Percentiles rank a stretch among this genome's conserved stretches.
Conservation (phyloP, 64 coral and sea anemone species). For the Cladopsammia gracilis region DNA sequence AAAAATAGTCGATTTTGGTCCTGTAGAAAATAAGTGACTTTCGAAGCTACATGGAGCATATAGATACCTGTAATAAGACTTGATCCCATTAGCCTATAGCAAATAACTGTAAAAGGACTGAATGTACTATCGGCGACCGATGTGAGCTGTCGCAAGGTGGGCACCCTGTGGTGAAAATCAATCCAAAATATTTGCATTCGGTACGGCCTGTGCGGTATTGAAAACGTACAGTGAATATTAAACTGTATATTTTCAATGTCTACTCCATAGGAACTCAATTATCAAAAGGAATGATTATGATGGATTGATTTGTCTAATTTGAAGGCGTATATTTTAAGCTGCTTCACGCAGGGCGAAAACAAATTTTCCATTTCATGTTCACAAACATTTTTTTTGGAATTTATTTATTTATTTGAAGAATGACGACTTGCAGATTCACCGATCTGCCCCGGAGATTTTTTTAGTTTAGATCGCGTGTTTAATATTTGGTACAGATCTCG, state of each 20-base stretch:
- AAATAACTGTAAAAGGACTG: too few relatives aligned
- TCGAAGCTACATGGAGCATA: too few relatives aligned
- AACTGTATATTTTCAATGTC: background rate
- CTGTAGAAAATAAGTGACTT: too few relatives aligned
- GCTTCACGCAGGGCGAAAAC: background rate
- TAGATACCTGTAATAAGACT: too few relatives aligned
- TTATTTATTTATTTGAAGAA: too few relatives aligned
- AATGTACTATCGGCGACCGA: background rate
- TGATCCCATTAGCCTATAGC: too few relatives aligned
- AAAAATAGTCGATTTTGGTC: too few relatives aligned
- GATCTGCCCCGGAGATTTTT: too few relatives aligned
- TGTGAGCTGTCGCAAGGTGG: background rate
- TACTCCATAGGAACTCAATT: background rate
- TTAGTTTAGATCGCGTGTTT: too few relatives aligned
- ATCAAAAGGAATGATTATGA: background rate
- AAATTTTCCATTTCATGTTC: background rate
- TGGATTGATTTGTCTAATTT: background rate
- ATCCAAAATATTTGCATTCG: constrained; percentile 20
- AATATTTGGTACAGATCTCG: too few relatives aligned
- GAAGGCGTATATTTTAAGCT: background rate
- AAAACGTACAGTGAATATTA: background rate
- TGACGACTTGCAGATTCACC: too few relatives aligned
- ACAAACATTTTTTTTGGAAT: background rate
- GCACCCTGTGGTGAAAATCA: background rate
- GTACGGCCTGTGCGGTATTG: background rate